Evolutionary conservation across 2,797 vertebrate genomes (phyloP), one percentile per base, ranked within the genome.

Genomic region (Alosa sapidissima): DNA sequence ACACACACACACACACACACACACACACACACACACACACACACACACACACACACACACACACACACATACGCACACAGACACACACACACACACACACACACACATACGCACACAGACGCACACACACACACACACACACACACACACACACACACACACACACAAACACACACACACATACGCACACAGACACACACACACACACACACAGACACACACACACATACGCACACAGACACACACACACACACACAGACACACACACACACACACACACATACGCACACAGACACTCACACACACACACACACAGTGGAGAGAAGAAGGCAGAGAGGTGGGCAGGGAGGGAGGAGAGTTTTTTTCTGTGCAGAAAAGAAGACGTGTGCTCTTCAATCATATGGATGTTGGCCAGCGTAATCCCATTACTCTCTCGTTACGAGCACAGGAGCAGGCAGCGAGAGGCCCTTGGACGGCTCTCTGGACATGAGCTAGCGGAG

Each of bases 361-460:
- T 41, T 21, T 21, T 36, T 52, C 33, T 51, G 21, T 14, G 11
- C 33, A 3, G 47, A n/a, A 33, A n/a, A 49, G 33, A 45, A 55
- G 45, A 54, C 65, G 51, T 75, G 19, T 51, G 33, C 83, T 68
- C 47, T 60, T 85, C 68, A 78, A 83, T 82, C 83, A 87, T 3
- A 3, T n/a, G 14, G 24, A 51, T 24, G 41, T 58, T 16, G 55
- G 54, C 62, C 19, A 14, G 55, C 24, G 36, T 83, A 85, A 85
- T 83, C 81, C 47, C 78, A 84, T 84, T 83, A 81, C 49, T 24
- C 55, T 28, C 33, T 3, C 62, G 33, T 45, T 45, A 21, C 8
- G 41, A 47, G 14, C 45, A 41, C 54, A 21, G 16, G 16, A 55
- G 54, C 5, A 5, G 13, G 24, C 3, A 58, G 19, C 55, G 55